A percentile compares a stretch with the other conserved stretches of the same genome.
Evolutionary conservation across 1,140 invertebrate species (phyloP).

Genomic region (Rhopalosiphum padi): DNA sequence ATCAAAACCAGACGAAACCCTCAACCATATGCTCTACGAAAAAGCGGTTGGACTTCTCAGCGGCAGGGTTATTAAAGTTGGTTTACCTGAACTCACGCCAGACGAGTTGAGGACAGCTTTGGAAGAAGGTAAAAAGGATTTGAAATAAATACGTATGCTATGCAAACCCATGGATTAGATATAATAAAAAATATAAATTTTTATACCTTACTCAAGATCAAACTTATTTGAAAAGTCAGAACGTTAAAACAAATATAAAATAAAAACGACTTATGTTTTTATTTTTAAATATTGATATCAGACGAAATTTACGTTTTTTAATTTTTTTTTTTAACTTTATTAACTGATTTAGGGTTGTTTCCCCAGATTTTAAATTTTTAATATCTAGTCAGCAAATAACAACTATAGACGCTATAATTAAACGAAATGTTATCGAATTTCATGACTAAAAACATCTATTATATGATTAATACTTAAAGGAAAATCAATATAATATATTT

Average conservation of each 20-base stretch:
- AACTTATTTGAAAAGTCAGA: background rate
- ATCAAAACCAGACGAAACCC: slow-evolving; percentile 68
- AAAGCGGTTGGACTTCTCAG: slow-evolving; percentile 75
- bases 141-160: background rate
- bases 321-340: no score
- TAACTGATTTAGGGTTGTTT: background rate
- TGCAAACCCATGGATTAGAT: background rate
- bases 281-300: background rate
- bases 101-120: slow-evolving; percentile 73
- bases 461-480: no score
- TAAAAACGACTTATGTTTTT: background rate
- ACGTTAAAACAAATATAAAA: background rate
- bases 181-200: no score
- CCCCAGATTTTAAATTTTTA: background rate
- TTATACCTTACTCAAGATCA: background rate
- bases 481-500: no score
- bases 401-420: background rate
- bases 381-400: background rate
- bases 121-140: slow-evolving; percentile 74
- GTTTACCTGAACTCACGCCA: slow-evolving; percentile 74
- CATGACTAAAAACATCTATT: background rate
- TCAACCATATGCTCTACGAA: slow-evolving; percentile 75
- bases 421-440: background rate
- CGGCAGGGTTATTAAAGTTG: slow-evolving; percentile 76
- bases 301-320: background rate